A percentile compares a stretch with the other conserved stretches of the same genome.
phyloP scores from a whole-genome alignment of 2,888 invertebrate species.

The Ophion costatus region DNA sequence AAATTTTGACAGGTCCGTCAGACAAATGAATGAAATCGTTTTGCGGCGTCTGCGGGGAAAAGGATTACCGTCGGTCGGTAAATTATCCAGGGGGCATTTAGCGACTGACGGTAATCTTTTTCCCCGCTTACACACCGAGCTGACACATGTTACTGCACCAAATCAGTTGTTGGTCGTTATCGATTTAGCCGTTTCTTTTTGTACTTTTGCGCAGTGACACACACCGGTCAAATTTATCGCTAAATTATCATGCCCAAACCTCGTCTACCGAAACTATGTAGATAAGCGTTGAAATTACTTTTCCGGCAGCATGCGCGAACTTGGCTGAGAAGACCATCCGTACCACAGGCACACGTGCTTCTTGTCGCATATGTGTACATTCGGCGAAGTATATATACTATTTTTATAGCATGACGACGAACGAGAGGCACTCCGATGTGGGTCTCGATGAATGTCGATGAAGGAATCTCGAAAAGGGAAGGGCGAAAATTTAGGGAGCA shows the following conservation, averaged over 20 bases:
- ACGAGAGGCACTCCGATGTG: slow-evolving; percentile 11
- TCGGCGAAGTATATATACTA: slow-evolving; percentile 9
- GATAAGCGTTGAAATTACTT: neutral
- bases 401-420: slow-evolving; percentile 48
- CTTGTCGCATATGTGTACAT: neutral
- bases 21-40: too few species aligned
- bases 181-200: too few species aligned
- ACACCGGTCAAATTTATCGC: neutral
- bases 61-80: too few species aligned
- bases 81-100: too few species aligned
- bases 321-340: neutral
- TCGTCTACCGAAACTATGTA: neutral
- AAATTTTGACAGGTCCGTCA: too few species aligned
- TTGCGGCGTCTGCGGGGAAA: too few species aligned
- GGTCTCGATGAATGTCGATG: slow-evolving; percentile 22
- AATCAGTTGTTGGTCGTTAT: too few species aligned
- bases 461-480: slow-evolving; percentile 3
- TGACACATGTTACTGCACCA: too few species aligned
- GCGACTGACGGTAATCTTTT: too few species aligned
- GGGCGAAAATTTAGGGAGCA: neutral
- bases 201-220: neutral
- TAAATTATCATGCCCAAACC: neutral
- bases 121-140: too few species aligned
- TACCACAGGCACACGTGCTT: neutral
- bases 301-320: slow-evolving; percentile 6